These are phyloP conservation scores for Smittia sp. DNA, from an alignment of 2,888 invertebrate genomes.

Conservation along the genomic window DNA sequence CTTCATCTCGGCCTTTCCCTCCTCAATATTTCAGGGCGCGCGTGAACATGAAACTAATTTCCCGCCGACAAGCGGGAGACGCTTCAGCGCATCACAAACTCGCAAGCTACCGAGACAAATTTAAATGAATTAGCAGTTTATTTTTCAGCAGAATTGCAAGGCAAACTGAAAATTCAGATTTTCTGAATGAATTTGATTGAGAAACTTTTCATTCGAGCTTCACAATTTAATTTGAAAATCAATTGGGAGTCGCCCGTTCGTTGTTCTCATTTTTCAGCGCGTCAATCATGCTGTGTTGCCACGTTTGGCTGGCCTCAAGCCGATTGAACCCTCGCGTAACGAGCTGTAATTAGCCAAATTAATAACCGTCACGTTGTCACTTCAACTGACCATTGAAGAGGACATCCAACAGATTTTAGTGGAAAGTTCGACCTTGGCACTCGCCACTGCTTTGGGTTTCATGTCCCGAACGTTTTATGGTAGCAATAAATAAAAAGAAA, in stretches of 20 bases:
- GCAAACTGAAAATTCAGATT: too few relatives aligned
- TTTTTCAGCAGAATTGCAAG: too few relatives aligned
- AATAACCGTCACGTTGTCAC: neutral
- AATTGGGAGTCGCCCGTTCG: neutral
- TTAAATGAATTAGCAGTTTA: too few relatives aligned
- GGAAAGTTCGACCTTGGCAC: neutral
- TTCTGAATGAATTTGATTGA: too few relatives aligned
- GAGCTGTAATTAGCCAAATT: constrained; percentile 12
- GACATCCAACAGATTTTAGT: neutral
- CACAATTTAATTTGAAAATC: neutral
- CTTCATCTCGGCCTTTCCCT: too few relatives aligned
- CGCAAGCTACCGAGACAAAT: too few relatives aligned
- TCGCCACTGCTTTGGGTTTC: too few relatives aligned
- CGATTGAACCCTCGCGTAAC: neutral
- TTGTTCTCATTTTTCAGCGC: neutral
- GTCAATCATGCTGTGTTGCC: neutral
- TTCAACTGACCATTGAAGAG: neutral
- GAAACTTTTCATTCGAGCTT: too few relatives aligned
- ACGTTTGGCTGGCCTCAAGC: neutral
- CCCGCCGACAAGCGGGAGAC: too few relatives aligned
- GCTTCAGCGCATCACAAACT: too few relatives aligned
- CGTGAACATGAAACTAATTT: too few relatives aligned
- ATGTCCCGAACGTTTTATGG: neutral
- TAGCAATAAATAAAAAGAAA: neutral
- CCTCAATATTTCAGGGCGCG: too few relatives aligned